Evolutionary conservation across 1,140 invertebrate genomes (phyloP).

Genomic region (Microvelia longipes): DNA sequence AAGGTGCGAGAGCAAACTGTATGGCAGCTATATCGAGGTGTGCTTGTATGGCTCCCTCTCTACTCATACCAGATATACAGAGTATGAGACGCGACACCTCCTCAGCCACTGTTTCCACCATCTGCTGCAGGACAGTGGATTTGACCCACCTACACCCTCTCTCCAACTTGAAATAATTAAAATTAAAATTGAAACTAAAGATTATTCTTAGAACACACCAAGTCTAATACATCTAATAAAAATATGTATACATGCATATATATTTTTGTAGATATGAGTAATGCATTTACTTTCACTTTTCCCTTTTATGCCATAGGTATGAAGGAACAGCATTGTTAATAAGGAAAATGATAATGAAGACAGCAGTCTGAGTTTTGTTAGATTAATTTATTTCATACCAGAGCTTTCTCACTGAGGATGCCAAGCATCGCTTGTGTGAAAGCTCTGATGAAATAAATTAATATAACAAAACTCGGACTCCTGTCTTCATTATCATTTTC

Average conservation of each 20-base stretch:
- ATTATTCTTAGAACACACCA: background rate
- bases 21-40: constrained; percentile 43
- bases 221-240: background rate
- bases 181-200: background rate
- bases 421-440: no score
- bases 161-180: constrained; percentile 7
- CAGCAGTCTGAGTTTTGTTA: no score
- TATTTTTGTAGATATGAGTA: background rate
- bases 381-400: no score
- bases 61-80: constrained; percentile 53
- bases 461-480: no score
- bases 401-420: no score
- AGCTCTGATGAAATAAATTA: no score
- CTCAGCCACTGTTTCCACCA: constrained; percentile 79
- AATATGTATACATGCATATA: background rate
- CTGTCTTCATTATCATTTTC: no score
- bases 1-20: constrained; percentile 35
- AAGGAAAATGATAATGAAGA: no score
- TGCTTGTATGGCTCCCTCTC: constrained; percentile 50
- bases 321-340: no score
- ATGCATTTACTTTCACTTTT: background rate
- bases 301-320: no score
- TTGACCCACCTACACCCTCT: constrained; percentile 43
- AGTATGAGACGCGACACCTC: constrained; percentile 74
- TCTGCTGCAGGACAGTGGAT: constrained; percentile 58